Percentiles rank a stretch among this genome's conserved stretches.
Conservation (phyloP, 2,113 vertebrate species). For the Benitochromis conjunctus region DNA sequence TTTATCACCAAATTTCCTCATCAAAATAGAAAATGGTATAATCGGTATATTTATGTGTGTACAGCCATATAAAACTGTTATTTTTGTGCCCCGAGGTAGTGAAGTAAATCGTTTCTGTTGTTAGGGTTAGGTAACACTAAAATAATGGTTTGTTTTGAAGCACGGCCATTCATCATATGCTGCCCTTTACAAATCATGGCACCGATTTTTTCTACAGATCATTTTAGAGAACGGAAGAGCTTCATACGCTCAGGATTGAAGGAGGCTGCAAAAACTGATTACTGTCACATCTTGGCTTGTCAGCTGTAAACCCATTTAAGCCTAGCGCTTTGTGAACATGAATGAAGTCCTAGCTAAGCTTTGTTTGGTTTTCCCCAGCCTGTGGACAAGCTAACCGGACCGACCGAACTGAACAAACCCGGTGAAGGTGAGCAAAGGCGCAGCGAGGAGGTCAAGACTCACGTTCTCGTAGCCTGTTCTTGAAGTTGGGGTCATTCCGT, state of each 20-base stretch:
- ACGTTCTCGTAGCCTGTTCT: slow-evolving; percentile 90
- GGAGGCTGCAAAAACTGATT: neutral
- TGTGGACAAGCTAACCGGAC: neutral
- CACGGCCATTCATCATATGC: neutral
- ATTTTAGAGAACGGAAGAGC: neutral
- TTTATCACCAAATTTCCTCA: no score
- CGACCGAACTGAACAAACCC: neutral
- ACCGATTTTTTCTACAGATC: neutral
- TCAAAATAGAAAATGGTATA: neutral
- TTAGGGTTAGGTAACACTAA: neutral
- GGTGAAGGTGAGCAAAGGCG: neutral
- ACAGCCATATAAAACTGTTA: neutral
- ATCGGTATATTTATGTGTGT: neutral
- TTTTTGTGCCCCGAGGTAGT: neutral
- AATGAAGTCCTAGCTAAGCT: neutral
- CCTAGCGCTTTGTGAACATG: neutral
- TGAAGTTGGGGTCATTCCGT: slow-evolving; percentile 92
- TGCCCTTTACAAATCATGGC: neutral
- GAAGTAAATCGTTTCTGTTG: neutral
- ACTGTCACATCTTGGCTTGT: neutral
- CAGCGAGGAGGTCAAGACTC: slow-evolving; percentile 67
- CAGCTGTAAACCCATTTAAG: neutral
- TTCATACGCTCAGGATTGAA: neutral
- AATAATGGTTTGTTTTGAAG: neutral
- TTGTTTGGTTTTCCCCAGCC: neutral